These are phyloP conservation scores for Vandiemenella viatica DNA, from an alignment of 2,888 invertebrate genomes.

Conservation along the genomic window DNA sequence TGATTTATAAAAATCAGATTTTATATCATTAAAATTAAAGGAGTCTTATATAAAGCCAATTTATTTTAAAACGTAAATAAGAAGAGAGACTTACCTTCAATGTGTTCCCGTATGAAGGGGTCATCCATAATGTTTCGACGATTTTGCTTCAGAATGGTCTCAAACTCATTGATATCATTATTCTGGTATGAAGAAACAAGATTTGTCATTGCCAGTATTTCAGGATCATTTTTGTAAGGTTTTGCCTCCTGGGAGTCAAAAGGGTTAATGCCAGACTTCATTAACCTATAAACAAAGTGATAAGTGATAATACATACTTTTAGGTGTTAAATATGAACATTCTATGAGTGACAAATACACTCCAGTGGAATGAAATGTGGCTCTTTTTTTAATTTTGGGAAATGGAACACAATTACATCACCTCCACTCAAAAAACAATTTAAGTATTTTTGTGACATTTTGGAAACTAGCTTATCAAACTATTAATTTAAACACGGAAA, in stretches of 20 bases:
- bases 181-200: conserved; percentile 94
- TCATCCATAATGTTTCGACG: conserved; percentile 96
- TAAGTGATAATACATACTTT: neutral
- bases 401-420: no score
- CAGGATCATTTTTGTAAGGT: conserved; percentile 98
- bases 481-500: no score
- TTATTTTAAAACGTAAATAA: no score
- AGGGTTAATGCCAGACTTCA: conserved; percentile 99
- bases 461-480: no score
- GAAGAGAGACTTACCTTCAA: conserved; percentile 50
- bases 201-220: conserved; percentile 98
- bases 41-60: no score
- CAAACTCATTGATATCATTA: conserved; percentile 96
- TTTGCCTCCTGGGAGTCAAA: conserved; percentile 99
- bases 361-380: neutral
- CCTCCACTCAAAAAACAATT: no score
- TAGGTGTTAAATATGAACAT: neutral
- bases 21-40: no score
- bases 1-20: no score
- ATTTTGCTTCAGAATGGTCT: conserved; percentile 87
- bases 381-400: no score
- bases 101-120: conserved; percentile 96
- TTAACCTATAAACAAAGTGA: conserved; percentile 47
- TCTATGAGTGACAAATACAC: neutral
- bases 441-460: no score